phyloP scores from a whole-genome alignment of 2,797 vertebrate species.

The Rhabdomys pumilio region DNA sequence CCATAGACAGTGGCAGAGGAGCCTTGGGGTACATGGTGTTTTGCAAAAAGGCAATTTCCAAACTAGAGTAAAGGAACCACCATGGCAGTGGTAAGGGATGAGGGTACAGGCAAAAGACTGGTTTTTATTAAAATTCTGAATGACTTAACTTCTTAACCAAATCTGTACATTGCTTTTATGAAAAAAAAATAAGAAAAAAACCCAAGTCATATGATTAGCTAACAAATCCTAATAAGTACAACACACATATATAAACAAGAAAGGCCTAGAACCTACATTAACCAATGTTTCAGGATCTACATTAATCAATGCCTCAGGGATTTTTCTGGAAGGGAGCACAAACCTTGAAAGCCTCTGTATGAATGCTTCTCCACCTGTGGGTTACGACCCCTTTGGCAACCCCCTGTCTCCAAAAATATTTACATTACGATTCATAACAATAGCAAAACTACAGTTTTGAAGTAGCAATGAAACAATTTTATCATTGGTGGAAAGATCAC shows the following conservation, averaged over 20 bases:
- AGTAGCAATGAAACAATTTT: neutral
- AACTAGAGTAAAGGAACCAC: neutral
- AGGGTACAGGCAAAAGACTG: neutral
- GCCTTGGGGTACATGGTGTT: neutral
- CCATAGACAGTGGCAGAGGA: neutral
- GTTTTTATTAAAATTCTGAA: slow-evolving; percentile 4
- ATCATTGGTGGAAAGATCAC: neutral
- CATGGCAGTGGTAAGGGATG: neutral
- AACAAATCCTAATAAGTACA: slow-evolving; percentile 1
- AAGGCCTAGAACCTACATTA: neutral
- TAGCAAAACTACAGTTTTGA: neutral
- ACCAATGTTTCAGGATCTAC: neutral
- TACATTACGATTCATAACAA: neutral
- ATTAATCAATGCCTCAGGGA: neutral
- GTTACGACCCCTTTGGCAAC: neutral
- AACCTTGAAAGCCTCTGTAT: neutral
- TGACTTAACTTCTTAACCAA: neutral
- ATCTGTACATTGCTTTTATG: neutral
- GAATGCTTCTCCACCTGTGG: neutral
- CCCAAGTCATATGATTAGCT: neutral
- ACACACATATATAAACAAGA: neutral
- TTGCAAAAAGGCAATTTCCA: neutral
- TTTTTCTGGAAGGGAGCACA: neutral
- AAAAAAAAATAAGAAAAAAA: neutral
- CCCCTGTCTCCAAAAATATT: neutral